Evolutionary conservation across 1,140 invertebrate genomes (phyloP).

Genomic region (Tachypleus tridentatus): DNA sequence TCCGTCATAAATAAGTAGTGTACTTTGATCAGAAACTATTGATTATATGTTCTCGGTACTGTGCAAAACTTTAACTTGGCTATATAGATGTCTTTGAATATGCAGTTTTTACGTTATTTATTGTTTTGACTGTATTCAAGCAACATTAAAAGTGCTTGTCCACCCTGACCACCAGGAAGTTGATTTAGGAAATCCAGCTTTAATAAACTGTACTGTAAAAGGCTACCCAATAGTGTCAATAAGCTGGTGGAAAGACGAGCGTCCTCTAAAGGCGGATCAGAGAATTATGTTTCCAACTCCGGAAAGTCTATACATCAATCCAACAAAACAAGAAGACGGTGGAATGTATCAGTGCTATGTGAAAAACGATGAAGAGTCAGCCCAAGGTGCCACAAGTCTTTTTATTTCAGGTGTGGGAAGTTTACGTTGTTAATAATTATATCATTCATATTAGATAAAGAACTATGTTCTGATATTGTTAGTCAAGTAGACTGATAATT

Average conservation of each 20-base stretch:
- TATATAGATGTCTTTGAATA: no score
- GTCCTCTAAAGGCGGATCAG: constrained; percentile 9
- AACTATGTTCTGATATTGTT: no score
- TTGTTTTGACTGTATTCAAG: background rate
- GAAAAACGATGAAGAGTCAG: constrained; percentile 30
- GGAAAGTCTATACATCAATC: constrained; percentile 39
- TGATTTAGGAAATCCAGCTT: constrained; percentile 67
- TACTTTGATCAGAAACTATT: no score
- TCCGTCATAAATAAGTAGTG: no score
- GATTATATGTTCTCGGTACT: no score
- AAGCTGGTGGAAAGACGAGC: constrained; percentile 62
- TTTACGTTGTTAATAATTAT: no score
- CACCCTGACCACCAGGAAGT: constrained; percentile 33
- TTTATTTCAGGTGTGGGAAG: constrained; percentile 32
- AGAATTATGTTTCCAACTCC: constrained; percentile 19
- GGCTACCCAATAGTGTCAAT: constrained; percentile 59
- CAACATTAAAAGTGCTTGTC: constrained; percentile 14
- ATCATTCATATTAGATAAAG: no score
- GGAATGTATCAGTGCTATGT: constrained; percentile 41
- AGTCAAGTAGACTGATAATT: no score
- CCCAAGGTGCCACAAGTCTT: constrained; percentile 33
- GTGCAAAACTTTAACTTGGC: constrained; percentile 4
- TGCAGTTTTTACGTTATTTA: no score
- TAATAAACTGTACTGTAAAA: constrained; percentile 68
- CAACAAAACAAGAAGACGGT: constrained; percentile 31